Evolutionary conservation across 2,888 invertebrate genomes (phyloP).

Genomic region (Drosophila cracens): DNA sequence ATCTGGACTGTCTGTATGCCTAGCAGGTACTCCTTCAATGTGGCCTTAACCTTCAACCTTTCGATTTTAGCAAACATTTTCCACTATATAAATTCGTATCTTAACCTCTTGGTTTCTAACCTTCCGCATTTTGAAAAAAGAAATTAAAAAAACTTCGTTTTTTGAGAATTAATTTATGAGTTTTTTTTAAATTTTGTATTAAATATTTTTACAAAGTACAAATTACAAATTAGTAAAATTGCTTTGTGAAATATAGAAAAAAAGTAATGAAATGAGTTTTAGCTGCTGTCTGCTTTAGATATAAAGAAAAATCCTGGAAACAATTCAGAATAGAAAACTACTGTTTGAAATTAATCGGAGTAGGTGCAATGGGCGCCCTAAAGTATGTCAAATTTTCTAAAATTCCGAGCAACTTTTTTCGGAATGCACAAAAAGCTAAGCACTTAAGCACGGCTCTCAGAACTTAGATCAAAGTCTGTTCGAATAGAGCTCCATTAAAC

Average conservation of each 20-base stretch:
- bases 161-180: background rate
- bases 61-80: background rate
- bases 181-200: background rate
- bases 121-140: too few relatives aligned
- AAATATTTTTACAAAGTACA: background rate
- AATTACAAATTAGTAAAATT: background rate
- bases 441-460: background rate
- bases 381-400: background rate
- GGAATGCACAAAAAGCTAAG: background rate
- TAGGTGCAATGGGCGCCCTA: too few relatives aligned
- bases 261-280: background rate
- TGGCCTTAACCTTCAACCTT: too few relatives aligned
- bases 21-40: background rate
- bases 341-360: background rate
- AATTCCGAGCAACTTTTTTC: background rate
- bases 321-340: background rate
- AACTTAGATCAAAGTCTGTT: background rate
- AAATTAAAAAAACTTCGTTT: too few relatives aligned
- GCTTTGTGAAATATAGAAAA: background rate
- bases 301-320: background rate
- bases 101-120: too few relatives aligned
- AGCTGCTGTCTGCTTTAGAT: too few relatives aligned
- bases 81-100: too few relatives aligned
- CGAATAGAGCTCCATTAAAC: conserved; percentile 49
- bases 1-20: background rate